phyloP scores from a whole-genome alignment of 2,888 invertebrate genomes.

The Elaeidobius kamerunicus region DNA sequence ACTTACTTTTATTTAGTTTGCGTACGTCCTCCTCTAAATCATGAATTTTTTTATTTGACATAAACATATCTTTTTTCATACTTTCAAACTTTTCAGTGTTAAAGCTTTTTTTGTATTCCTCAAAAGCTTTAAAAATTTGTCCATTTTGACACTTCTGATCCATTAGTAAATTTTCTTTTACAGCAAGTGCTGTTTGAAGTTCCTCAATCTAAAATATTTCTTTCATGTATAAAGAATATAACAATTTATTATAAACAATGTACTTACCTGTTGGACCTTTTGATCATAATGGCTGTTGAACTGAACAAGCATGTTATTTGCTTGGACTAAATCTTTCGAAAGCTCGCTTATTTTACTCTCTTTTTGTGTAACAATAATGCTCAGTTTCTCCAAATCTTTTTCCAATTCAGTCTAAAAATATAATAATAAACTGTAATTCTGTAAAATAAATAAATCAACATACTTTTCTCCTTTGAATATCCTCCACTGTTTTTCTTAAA shows the following conservation, averaged over 20 bases:
- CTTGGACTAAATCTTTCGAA: constrained; percentile 47
- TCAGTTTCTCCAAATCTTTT: constrained; percentile 45
- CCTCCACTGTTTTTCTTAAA: constrained; percentile 31
- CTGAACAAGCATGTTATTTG: constrained; percentile 47
- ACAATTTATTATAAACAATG: constrained; percentile 1
- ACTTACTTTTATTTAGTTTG: constrained; percentile 45
- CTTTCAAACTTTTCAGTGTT: constrained; percentile 40
- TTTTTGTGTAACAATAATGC: constrained; percentile 45
- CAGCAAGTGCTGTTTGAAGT: constrained; percentile 23
- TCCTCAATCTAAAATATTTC: constrained; percentile 31
- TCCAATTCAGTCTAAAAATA: constrained; percentile 42
- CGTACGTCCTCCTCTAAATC: constrained; percentile 44
- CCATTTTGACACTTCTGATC: constrained; percentile 37
- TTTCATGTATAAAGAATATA: too few relatives aligned
- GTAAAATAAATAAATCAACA: constrained; percentile 8
- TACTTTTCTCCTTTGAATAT: constrained; percentile 40
- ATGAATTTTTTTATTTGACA: constrained; percentile 37
- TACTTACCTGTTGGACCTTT: constrained; percentile 41
- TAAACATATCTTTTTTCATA: constrained; percentile 38
- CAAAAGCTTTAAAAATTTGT: constrained; percentile 41
- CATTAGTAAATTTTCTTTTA: constrained; percentile 39
- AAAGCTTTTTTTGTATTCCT: constrained; percentile 39
- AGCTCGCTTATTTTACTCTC: constrained; percentile 45
- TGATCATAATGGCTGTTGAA: constrained; percentile 46
- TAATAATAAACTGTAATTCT: background rate